Evolutionary conservation across 2,113 vertebrate species (phyloP).

Genomic region (Cyphomyrus plagiostoma): DNA sequence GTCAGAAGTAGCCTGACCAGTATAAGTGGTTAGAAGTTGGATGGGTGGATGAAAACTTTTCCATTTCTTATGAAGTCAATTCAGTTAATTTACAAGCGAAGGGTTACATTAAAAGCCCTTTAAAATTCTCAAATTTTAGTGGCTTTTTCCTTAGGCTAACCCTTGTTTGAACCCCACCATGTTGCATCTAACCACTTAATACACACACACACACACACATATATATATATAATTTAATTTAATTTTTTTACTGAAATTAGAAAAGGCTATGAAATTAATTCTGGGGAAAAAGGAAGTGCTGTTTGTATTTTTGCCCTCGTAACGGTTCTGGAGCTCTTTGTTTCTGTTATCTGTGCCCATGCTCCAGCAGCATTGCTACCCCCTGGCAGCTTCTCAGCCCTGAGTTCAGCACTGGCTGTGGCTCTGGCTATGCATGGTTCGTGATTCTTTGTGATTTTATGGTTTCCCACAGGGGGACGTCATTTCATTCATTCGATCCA

Average conservation of each 20-base stretch:
- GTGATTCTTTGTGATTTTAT: neutral
- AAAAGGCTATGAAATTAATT: neutral
- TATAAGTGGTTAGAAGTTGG: neutral
- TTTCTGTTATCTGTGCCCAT: neutral
- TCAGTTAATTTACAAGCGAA: neutral
- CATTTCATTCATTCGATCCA: neutral
- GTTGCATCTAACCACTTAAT: neutral
- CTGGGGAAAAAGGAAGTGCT: neutral
- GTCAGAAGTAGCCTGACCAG: neutral
- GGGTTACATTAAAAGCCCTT: neutral
- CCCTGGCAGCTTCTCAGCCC: neutral
- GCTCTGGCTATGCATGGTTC: neutral
- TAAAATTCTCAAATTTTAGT: neutral
- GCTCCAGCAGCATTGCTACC: neutral
- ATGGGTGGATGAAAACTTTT: neutral
- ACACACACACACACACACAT: neutral
- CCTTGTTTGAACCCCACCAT: neutral
- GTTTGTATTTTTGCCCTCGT: neutral
- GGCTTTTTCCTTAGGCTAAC: neutral
- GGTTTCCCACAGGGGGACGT: constrained; percentile 37
- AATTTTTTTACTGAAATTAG: neutral
- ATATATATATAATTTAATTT: neutral
- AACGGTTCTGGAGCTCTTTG: neutral
- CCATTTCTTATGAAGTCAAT: neutral
- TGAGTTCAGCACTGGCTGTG: neutral